Conservation (phyloP, 2,797 vertebrate genomes). For the Onychomys leucogaster region DNA sequence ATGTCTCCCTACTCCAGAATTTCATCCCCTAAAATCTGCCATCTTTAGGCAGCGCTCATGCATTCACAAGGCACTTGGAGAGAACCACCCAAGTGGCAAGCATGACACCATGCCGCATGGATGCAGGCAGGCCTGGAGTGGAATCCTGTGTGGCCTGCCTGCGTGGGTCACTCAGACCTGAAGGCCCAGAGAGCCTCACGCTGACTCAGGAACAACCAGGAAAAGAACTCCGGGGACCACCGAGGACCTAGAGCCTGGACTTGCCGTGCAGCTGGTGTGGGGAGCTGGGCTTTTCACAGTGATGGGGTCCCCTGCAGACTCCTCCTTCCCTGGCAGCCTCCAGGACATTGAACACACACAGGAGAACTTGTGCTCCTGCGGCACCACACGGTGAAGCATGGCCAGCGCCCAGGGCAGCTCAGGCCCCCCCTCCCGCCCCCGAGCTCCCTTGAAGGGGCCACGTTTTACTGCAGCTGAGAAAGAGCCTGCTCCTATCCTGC, state of each 20-base stretch:
- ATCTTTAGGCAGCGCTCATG: accelerated
- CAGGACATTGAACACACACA: background rate
- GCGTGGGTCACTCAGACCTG: background rate
- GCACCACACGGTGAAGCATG: background rate
- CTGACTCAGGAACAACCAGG: background rate
- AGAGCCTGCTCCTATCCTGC: background rate
- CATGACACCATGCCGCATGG: background rate
- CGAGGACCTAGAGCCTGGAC: background rate
- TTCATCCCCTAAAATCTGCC: background rate
- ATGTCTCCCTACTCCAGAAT: background rate
- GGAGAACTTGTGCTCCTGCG: background rate
- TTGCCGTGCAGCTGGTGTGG: accelerated
- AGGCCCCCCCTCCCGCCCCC: no score
- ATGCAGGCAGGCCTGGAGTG: background rate
- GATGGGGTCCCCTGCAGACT: accelerated
- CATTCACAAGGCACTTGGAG: background rate
- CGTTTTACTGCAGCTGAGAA: background rate
- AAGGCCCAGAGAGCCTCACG: background rate
- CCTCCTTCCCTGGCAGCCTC: background rate
- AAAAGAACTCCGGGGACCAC: background rate
- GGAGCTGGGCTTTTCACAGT: background rate
- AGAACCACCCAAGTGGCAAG: background rate
- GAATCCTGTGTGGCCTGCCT: background rate
- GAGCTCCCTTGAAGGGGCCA: background rate
- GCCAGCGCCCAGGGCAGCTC: background rate